phyloP scores from a whole-genome alignment of 2,888 invertebrate genomes.

The Chalcosyrphus nemorum region DNA sequence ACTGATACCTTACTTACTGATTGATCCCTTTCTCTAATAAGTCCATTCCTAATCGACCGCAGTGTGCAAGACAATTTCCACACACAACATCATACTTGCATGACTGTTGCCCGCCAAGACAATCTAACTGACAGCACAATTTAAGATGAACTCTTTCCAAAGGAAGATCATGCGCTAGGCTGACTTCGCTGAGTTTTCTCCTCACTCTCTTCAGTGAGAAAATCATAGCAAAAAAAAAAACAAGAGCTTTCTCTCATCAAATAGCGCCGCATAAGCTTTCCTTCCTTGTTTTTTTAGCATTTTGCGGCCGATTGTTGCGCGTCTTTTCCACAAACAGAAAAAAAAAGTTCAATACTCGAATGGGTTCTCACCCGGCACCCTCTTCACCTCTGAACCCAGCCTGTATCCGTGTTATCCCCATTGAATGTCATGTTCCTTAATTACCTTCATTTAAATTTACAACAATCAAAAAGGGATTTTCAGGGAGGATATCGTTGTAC shows the following conservation, averaged over 20 bases:
- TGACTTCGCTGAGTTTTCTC: constrained; percentile 55
- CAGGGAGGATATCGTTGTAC: background rate
- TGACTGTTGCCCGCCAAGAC: constrained; percentile 19
- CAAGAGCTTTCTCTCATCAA: background rate
- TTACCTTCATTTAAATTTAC: constrained; percentile 42
- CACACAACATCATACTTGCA: background rate
- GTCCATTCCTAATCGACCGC: background rate
- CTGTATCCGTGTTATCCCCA: background rate
- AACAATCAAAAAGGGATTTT: constrained; percentile 14
- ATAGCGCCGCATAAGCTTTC: constrained; percentile 12
- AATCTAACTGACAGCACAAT: background rate
- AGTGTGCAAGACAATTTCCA: background rate
- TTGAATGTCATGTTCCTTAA: constrained; percentile 18
- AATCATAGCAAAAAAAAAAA: background rate
- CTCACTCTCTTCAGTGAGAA: constrained; percentile 11
- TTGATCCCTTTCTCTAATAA: too few relatives aligned
- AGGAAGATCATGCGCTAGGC: constrained; percentile 31
- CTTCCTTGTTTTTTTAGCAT: background rate
- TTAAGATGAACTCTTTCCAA: background rate
- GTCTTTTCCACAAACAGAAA: constrained; percentile 35
- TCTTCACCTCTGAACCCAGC: background rate
- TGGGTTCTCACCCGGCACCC: too few relatives aligned
- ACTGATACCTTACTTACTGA: too few relatives aligned
- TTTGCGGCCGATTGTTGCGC: constrained; percentile 67
- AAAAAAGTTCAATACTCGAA: constrained; percentile 15